These are phyloP conservation scores for Lepidocyrtoides sp. DNA, from an alignment of 2,888 invertebrate species.

Conservation along the genomic window DNA sequence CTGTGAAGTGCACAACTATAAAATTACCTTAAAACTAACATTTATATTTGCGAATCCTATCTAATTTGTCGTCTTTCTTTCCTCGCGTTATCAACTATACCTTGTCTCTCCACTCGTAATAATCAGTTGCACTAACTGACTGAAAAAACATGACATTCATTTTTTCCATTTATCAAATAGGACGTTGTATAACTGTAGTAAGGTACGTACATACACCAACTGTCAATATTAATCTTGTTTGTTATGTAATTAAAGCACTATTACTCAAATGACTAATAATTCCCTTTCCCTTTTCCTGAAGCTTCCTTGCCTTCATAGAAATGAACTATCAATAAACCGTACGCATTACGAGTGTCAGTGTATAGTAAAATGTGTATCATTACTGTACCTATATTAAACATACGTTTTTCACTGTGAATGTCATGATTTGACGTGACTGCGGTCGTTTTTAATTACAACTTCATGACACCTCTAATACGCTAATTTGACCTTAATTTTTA, in stretches of 20 bases:
- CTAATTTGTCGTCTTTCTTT: background rate
- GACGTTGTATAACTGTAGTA: too few species aligned
- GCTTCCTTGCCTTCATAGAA: constrained; percentile 3
- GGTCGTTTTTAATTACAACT: constrained; percentile 23
- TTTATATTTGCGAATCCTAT: too few species aligned
- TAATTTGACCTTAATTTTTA: constrained; percentile 26
- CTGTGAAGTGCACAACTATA: too few species aligned
- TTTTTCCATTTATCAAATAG: background rate
- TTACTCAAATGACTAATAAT: background rate
- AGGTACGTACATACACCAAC: background rate
- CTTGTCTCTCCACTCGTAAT: background rate
- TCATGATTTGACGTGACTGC: background rate
- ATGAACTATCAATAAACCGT: too few species aligned
- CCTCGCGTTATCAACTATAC: background rate
- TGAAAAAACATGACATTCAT: background rate
- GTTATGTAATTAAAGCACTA: constrained; percentile 38
- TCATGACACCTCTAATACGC: background rate
- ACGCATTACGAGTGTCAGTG: background rate
- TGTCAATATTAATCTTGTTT: background rate
- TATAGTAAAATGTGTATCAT: too few species aligned
- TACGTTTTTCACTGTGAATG: background rate
- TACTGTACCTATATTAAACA: too few species aligned
- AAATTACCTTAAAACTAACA: too few species aligned
- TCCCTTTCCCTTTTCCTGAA: constrained; percentile 25
- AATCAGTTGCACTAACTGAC: background rate